A percentile compares a stretch with the other conserved stretches of the same genome.
These are phyloP conservation scores for Quiscalus mexicanus DNA, from an alignment of 2,113 vertebrate genomes.

Conservation along the genomic window DNA sequence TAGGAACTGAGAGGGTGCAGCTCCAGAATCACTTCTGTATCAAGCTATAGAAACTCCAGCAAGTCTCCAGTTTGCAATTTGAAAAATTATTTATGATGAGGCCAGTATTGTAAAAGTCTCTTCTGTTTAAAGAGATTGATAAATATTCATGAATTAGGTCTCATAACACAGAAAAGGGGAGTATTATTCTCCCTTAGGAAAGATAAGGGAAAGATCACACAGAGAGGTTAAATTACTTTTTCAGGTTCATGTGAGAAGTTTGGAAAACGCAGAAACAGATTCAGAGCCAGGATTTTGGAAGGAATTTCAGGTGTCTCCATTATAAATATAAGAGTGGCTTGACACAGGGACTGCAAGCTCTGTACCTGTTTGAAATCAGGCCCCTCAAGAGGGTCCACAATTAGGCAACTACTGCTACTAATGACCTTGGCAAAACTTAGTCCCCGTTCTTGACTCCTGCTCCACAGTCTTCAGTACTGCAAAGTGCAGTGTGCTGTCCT, in stretches of 20 bases:
- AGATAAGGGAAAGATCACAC: not conserved
- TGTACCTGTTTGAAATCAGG: not conserved
- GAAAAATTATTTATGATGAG: not conserved
- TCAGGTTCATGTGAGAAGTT: not conserved
- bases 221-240: not conserved
- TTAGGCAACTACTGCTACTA: not conserved
- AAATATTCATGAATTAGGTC: not conserved
- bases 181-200: not conserved
- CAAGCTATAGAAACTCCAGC: not conserved
- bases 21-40: not conserved
- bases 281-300: not conserved
- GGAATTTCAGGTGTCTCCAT: not conserved
- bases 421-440: constrained; percentile 17
- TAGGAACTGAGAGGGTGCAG: not conserved
- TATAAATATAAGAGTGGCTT: not conserved
- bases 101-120: not conserved
- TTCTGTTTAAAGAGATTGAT: not conserved
- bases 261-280: not conserved
- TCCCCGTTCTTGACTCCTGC: not conserved
- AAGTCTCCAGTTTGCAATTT: not conserved
- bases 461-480: not conserved
- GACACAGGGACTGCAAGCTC: not conserved
- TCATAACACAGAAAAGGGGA: not conserved
- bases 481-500: not conserved
- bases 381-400: not conserved